phyloP scores from a whole-genome alignment of 2,888 invertebrate genomes.

The Yponomeuta malinellus region DNA sequence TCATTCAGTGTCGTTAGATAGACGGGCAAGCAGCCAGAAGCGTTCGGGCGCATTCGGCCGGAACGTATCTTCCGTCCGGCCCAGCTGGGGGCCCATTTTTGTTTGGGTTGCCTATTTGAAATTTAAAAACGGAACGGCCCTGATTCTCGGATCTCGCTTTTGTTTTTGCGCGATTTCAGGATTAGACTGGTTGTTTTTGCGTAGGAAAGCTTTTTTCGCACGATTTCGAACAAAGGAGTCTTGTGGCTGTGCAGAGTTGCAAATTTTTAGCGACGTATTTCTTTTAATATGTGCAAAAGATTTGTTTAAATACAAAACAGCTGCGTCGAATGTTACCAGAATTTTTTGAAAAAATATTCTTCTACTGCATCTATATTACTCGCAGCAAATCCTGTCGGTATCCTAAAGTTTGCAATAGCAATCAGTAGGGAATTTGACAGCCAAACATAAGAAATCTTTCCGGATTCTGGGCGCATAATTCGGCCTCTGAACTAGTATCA shows the following conservation, averaged over 20 bases:
- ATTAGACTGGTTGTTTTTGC: not conserved
- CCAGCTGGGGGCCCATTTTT: constrained; percentile 34
- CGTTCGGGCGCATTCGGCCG: constrained; percentile 40
- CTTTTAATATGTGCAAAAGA: not conserved
- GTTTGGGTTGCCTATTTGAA: constrained; percentile 26
- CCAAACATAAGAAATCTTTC: too few relatives aligned
- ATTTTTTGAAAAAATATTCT: not conserved
- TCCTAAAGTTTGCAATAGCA: too few relatives aligned
- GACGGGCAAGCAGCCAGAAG: constrained; percentile 20
- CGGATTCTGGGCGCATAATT: too few relatives aligned
- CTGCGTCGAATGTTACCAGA: not conserved
- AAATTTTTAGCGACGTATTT: not conserved
- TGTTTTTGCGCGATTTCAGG: not conserved
- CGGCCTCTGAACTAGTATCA: too few relatives aligned
- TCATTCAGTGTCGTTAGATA: not conserved
- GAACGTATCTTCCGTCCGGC: constrained; percentile 36
- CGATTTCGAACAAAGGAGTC: too few relatives aligned
- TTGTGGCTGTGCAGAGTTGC: not conserved
- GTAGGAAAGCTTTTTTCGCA: too few relatives aligned
- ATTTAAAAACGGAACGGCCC: constrained; percentile 21
- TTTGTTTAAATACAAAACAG: not conserved
- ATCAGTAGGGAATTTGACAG: too few relatives aligned
- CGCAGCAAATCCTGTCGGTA: too few relatives aligned
- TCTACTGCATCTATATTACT: not conserved
- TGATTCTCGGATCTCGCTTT: not conserved